These are phyloP conservation scores for Meliscaeva auricollis DNA, from an alignment of 2,888 invertebrate species.

Conservation along the genomic window DNA sequence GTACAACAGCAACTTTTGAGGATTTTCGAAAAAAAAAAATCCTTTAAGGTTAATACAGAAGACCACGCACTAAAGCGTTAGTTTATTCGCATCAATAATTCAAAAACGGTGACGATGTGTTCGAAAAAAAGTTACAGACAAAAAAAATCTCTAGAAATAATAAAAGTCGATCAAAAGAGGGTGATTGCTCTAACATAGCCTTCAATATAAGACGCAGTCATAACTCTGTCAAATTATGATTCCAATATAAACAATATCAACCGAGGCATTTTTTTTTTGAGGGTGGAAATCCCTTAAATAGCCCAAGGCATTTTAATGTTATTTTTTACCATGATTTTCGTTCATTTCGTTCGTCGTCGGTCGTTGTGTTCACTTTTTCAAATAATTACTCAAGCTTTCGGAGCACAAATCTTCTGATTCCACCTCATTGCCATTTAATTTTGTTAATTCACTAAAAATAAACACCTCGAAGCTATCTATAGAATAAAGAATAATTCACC, in stretches of 20 bases:
- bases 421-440: conserved; percentile 84
- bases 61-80: conserved; percentile 40
- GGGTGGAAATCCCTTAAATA: conserved; percentile 57
- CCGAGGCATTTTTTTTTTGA: conserved; percentile 12
- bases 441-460: conserved; percentile 82
- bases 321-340: conserved; percentile 19
- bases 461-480: conserved; percentile 77
- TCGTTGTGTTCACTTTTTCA: conserved; percentile 55
- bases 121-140: conserved; percentile 2
- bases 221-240: conserved; percentile 68
- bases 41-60: conserved; percentile 23
- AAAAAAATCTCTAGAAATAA: conserved; percentile 62
- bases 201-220: conserved; percentile 33
- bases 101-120: conserved; percentile 33
- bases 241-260: conserved; percentile 46
- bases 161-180: conserved; percentile 55
- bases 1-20: conserved; percentile 7
- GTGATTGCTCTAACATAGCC: conserved; percentile 1
- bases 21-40: background rate
- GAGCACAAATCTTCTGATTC: conserved; percentile 84
- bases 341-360: conserved; percentile 17
- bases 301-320: conserved; percentile 52
- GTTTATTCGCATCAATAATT: conserved; percentile 55
- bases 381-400: conserved; percentile 78
- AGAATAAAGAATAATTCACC: conserved; percentile 14